Conservation (phyloP, 2,797 vertebrate species). For the Amniataba percoides region DNA sequence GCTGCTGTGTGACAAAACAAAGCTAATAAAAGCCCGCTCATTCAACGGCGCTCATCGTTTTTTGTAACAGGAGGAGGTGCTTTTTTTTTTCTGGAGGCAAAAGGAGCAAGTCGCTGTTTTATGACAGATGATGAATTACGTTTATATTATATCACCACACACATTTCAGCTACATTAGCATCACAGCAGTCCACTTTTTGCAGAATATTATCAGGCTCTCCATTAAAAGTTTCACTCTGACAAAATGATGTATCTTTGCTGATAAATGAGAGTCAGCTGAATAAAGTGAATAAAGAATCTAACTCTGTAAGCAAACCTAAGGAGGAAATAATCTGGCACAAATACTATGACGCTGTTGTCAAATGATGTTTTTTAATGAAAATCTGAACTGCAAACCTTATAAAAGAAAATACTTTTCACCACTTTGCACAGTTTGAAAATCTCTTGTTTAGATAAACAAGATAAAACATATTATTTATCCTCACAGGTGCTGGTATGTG, state of each 20-base stretch:
- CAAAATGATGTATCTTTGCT: slow-evolving; percentile 8
- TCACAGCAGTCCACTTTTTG: slow-evolving; percentile 6
- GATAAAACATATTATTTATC: not conserved
- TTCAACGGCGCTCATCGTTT: slow-evolving; percentile 10
- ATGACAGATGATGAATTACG: slow-evolving; percentile 32
- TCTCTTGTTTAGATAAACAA: not conserved
- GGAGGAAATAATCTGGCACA: not conserved
- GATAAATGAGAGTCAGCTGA: slow-evolving; percentile 12
- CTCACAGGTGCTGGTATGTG: not conserved
- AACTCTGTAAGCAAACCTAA: not conserved
- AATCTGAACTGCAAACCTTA: not conserved
- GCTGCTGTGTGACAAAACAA: slow-evolving; percentile 22
- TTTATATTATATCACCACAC: not conserved
- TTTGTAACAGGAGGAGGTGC: not conserved
- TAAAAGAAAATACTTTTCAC: not conserved
- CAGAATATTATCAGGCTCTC: slow-evolving; percentile 8
- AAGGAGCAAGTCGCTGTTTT: slow-evolving; percentile 23
- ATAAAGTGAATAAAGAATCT: not conserved
- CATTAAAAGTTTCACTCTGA: slow-evolving; percentile 11
- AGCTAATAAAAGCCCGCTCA: slow-evolving; percentile 28
- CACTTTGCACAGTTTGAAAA: not conserved
- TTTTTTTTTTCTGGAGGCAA: not conserved
- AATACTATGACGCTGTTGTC: not conserved
- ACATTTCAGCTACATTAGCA: slow-evolving; percentile 35
- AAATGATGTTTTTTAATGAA: not conserved